These are phyloP conservation scores for Drosophila robusta DNA, from an alignment of 2,888 invertebrate species.

Conservation along the genomic window DNA sequence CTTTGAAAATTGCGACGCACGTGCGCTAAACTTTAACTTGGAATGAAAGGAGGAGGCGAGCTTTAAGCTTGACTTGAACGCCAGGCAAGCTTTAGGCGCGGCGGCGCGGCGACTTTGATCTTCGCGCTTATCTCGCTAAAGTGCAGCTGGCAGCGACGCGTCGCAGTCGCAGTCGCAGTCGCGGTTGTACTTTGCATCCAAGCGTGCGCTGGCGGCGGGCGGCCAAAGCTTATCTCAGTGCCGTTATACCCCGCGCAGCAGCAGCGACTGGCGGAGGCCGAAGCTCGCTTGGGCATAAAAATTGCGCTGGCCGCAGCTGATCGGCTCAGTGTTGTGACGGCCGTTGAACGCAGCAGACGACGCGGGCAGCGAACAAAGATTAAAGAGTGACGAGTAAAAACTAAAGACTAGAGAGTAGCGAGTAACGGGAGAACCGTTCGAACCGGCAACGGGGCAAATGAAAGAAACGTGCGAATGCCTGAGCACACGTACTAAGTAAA, in stretches of 20 bases:
- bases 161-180: neutral
- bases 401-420: constrained; percentile 4
- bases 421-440: constrained; percentile 19
- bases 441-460: constrained; percentile 17
- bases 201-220: neutral
- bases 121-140: constrained; percentile 26
- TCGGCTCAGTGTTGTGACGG: constrained; percentile 71
- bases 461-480: constrained; percentile 46
- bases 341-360: constrained; percentile 51
- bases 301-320: constrained; percentile 63
- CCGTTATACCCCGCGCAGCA: constrained; percentile 33
- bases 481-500: constrained; percentile 22
- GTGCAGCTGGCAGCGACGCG: constrained; percentile 30
- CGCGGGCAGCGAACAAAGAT: neutral
- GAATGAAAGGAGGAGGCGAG: neutral
- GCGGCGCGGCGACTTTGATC: constrained; percentile 52
- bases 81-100: constrained; percentile 13
- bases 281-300: constrained; percentile 65
- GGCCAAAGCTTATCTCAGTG: constrained; percentile 47
- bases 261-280: constrained; percentile 32
- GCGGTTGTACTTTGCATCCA: constrained; percentile 65
- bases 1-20: too few relatives aligned
- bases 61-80: constrained; percentile 19
- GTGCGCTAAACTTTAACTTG: neutral
- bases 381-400: neutral